phyloP scores from a whole-genome alignment of 2,797 vertebrate genomes.

The Cephalopachus bancanus region DNA sequence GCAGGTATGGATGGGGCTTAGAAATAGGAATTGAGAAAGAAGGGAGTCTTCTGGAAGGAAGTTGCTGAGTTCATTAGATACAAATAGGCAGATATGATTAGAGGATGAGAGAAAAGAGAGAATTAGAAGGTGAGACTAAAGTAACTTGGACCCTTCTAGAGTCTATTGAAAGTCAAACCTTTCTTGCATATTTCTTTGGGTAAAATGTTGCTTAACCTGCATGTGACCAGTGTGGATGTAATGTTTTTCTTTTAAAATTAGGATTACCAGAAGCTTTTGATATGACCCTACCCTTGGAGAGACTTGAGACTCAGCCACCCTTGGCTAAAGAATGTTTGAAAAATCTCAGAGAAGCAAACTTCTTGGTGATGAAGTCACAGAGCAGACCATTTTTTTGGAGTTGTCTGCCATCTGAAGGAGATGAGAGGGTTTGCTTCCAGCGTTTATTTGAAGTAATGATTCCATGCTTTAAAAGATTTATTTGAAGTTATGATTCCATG shows the following conservation, averaged over 20 bases:
- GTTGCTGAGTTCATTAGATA: background rate
- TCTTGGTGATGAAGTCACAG: background rate
- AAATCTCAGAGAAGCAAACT: background rate
- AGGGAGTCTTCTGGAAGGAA: background rate
- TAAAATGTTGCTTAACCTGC: background rate
- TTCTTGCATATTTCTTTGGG: background rate
- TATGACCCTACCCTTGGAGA: background rate
- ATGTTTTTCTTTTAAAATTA: constrained; percentile 12
- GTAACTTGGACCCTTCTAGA: background rate
- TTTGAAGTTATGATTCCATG: background rate
- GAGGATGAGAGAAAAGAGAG: background rate
- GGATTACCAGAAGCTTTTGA: constrained; percentile 22
- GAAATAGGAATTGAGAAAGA: background rate
- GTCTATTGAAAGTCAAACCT: background rate
- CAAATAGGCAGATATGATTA: background rate
- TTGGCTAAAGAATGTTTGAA: background rate
- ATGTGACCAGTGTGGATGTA: background rate
- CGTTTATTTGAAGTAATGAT: background rate
- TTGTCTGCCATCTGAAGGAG: constrained; percentile 9
- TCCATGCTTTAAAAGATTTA: no score
- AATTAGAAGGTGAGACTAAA: background rate
- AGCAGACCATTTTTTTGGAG: background rate
- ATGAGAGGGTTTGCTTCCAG: constrained; percentile 8
- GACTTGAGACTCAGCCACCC: background rate
- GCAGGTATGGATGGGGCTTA: background rate